A percentile compares a stretch with the other conserved stretches of the same genome.
These are phyloP conservation scores for Apis laboriosa DNA, from an alignment of 1,140 invertebrate genomes.

Conservation along the genomic window DNA sequence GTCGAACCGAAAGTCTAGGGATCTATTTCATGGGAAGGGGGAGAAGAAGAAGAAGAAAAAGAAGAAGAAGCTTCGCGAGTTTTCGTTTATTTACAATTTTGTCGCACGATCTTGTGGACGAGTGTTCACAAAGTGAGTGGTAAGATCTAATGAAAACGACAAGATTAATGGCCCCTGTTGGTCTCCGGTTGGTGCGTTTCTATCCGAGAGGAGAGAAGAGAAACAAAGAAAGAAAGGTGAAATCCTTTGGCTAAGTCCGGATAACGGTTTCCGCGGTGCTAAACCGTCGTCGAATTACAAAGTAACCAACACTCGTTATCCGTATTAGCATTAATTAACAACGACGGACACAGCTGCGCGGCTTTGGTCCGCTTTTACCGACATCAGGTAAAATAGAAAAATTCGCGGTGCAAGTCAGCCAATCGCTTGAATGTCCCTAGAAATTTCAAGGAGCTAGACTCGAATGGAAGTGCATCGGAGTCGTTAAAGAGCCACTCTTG, in stretches of 20 bases:
- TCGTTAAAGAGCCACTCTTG: background rate
- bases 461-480: background rate
- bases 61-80: background rate
- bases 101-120: background rate
- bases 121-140: background rate
- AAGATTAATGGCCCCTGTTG: constrained; percentile 54
- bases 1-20: too few species aligned
- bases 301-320: constrained; percentile 63
- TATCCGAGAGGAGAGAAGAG: constrained; percentile 10
- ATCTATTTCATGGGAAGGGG: too few species aligned
- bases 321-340: constrained; percentile 65
- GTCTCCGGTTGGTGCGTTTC: constrained; percentile 42
- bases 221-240: constrained; percentile 44
- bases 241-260: constrained; percentile 54
- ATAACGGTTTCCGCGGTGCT: constrained; percentile 62
- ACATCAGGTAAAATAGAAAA: background rate
- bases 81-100: background rate
- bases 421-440: too few species aligned
- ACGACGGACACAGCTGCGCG: constrained; percentile 34
- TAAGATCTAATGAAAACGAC: constrained; percentile 6
- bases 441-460: background rate
- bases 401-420: background rate
- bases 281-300: constrained; percentile 64
- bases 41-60: too few species aligned
- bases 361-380: background rate